These are phyloP conservation scores for Chaetophractus vellerosus DNA, from an alignment of 2,797 vertebrate genomes.

Conservation along the genomic window DNA sequence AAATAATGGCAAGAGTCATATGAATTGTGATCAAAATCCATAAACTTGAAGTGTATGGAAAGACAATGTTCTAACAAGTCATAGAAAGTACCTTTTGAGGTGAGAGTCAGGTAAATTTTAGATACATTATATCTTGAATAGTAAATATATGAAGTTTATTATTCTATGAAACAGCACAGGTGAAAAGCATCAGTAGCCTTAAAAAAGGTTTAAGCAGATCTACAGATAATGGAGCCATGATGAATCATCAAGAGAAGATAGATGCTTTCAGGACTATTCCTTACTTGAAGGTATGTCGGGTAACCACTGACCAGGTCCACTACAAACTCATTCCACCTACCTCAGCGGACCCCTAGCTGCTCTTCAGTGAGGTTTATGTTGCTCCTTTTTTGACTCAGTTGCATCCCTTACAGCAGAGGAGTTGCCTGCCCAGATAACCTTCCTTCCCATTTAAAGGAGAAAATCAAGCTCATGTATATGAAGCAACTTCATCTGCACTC, in stretches of 20 bases:
- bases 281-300: not conserved
- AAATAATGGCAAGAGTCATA: not conserved
- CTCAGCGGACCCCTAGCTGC: not conserved
- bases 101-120: conserved; percentile 6
- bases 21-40: conserved; percentile 19
- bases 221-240: not conserved
- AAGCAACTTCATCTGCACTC: not conserved
- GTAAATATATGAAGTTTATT: not conserved
- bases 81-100: not conserved
- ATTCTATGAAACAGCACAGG: not conserved
- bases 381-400: not conserved
- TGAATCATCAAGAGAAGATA: not conserved
- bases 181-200: not conserved
- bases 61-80: conserved; percentile 12
- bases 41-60: not conserved
- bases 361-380: not conserved
- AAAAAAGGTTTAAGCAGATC: not conserved
- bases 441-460: not conserved
- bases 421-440: not conserved
- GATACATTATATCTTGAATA: not conserved
- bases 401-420: not conserved
- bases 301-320: not conserved
- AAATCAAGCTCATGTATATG: conserved; percentile 4
- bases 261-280: conserved; percentile 14
- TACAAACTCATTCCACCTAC: not conserved